These are phyloP conservation scores for Symphodus melops DNA, from an alignment of 2,113 vertebrate species.

Conservation along the genomic window DNA sequence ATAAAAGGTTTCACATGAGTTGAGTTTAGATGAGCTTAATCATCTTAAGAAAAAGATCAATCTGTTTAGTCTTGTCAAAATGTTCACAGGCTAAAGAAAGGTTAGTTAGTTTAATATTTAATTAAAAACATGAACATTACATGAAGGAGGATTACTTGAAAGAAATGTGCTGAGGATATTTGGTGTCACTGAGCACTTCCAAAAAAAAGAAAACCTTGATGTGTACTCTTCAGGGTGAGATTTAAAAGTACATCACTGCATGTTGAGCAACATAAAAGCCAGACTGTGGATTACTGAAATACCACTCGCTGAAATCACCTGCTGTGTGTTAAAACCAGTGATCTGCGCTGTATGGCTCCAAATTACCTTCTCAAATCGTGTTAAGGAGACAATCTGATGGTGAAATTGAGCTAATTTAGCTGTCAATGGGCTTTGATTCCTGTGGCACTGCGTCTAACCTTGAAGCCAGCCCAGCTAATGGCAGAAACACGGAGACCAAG, in stretches of 20 bases:
- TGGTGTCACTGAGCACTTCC: neutral
- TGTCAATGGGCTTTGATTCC: neutral
- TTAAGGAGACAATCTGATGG: slow-evolving; percentile 15
- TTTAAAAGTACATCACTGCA: neutral
- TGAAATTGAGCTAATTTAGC: slow-evolving; percentile 28
- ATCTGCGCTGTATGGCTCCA: slow-evolving; percentile 9
- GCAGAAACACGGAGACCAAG: slow-evolving; percentile 9
- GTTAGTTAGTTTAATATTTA: too few species aligned
- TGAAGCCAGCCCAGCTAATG: neutral
- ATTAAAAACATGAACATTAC: too few species aligned
- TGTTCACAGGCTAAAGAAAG: too few species aligned
- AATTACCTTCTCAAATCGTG: slow-evolving; percentile 9
- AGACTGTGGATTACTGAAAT: neutral
- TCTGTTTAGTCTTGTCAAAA: too few species aligned
- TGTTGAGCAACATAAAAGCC: slow-evolving; percentile 13
- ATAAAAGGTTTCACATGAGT: too few species aligned
- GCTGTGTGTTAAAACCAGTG: slow-evolving; percentile 18
- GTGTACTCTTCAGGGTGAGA: neutral
- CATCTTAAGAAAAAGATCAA: too few species aligned
- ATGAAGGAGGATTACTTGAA: too few species aligned
- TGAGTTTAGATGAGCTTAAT: too few species aligned
- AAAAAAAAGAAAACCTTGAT: too few species aligned
- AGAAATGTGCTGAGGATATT: neutral
- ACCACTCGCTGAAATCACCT: slow-evolving; percentile 8
- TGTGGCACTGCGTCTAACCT: neutral